phyloP scores from a whole-genome alignment of 2,113 vertebrate species.

The Tupaia tana region DNA sequence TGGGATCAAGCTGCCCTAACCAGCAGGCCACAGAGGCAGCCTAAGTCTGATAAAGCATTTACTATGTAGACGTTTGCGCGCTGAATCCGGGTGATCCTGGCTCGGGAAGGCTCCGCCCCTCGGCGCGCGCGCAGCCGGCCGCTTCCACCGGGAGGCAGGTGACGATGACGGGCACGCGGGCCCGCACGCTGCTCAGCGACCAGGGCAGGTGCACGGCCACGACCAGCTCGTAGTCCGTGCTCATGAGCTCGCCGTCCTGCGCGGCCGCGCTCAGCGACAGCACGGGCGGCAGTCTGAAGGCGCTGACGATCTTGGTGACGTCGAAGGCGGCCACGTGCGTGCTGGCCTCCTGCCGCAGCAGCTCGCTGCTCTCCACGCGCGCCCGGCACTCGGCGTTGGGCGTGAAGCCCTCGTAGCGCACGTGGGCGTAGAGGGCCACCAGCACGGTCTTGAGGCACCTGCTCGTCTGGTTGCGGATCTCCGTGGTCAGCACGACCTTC shows the following conservation, averaged over 20 bases:
- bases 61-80: slow-evolving; percentile 27
- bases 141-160: background rate
- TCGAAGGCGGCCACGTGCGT: background rate
- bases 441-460: slow-evolving; percentile 54
- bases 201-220: slow-evolving; percentile 70
- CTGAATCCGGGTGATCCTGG: background rate
- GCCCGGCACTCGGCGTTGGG: background rate
- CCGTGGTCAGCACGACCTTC: slow-evolving; percentile 43
- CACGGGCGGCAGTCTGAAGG: slow-evolving; percentile 55
- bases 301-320: slow-evolving; percentile 54
- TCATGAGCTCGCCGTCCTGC: slow-evolving; percentile 53
- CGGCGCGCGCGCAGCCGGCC: accelerated
- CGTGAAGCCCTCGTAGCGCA: slow-evolving; percentile 66
- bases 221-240: slow-evolving; percentile 70
- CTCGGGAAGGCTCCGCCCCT: background rate
- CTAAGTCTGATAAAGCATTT: slow-evolving; percentile 40
- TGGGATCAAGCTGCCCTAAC: too few species aligned
- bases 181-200: slow-evolving; percentile 48
- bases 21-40: too few species aligned
- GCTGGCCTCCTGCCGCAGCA: slow-evolving; percentile 64
- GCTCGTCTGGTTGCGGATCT: slow-evolving; percentile 72
- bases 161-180: slow-evolving; percentile 67
- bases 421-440: slow-evolving; percentile 30
- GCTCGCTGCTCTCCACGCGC: slow-evolving; percentile 20
- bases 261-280: slow-evolving; percentile 67